These are phyloP conservation scores for Brachypalpus laphriformis DNA, from an alignment of 2,888 invertebrate genomes.

Conservation along the genomic window DNA sequence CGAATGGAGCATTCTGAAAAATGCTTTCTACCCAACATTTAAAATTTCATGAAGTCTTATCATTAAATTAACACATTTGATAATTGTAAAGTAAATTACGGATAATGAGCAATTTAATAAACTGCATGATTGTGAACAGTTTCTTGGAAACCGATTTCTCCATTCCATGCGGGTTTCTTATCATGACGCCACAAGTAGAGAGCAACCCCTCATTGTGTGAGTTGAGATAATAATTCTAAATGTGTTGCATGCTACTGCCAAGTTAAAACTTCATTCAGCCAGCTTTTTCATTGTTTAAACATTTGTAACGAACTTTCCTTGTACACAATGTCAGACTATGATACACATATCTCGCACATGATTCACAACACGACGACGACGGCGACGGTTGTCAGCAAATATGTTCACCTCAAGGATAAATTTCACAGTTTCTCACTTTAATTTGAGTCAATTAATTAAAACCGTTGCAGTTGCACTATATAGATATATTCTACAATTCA, in stretches of 20 bases:
- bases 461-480: slow-evolving; percentile 30
- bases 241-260: slow-evolving; percentile 34
- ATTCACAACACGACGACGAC: slow-evolving; percentile 21
- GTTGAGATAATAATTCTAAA: slow-evolving; percentile 37
- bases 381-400: slow-evolving; percentile 41
- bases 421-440: slow-evolving; percentile 66
- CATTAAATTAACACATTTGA: neutral
- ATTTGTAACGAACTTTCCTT: slow-evolving; percentile 39
- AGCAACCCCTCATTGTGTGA: slow-evolving; percentile 8
- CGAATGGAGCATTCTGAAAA: too few species aligned
- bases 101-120: neutral
- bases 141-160: slow-evolving; percentile 7
- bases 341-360: slow-evolving; percentile 16
- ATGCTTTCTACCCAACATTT: too few species aligned
- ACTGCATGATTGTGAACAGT: slow-evolving; percentile 37
- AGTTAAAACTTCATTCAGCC: slow-evolving; percentile 20
- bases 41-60: too few species aligned
- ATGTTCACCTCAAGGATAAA: slow-evolving; percentile 67
- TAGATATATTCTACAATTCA: slow-evolving; percentile 27
- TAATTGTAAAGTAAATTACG: neutral
- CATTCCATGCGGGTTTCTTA: neutral
- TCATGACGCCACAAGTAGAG: neutral
- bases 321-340: slow-evolving; percentile 48
- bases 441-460: slow-evolving; percentile 72
- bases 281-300: slow-evolving; percentile 13